These are phyloP conservation scores for Rhinogobio ventralis DNA, from an alignment of 2,797 vertebrate genomes.

Conservation along the genomic window DNA sequence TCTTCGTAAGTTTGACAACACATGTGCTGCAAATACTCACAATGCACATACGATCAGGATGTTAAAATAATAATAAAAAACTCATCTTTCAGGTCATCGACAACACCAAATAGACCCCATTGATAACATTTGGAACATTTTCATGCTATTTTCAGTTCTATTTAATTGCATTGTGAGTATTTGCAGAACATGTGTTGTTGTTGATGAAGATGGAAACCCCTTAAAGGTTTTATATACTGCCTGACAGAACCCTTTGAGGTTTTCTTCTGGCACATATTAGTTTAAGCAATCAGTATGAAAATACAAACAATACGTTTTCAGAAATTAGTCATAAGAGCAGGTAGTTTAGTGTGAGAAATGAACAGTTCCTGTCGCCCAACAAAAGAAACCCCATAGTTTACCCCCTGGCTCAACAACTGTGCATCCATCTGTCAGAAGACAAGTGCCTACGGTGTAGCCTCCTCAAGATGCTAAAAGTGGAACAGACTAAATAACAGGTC, in stretches of 20 bases:
- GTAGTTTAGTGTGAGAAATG: slow-evolving; percentile 19
- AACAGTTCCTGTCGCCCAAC: slow-evolving; percentile 37
- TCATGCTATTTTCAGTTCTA: no score
- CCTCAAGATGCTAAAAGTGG: slow-evolving; percentile 60
- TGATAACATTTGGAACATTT: no score
- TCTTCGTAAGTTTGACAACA: no score
- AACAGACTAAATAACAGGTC: slow-evolving; percentile 49
- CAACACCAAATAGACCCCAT: no score
- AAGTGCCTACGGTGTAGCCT: slow-evolving; percentile 67
- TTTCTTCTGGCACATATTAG: not conserved
- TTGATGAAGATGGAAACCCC: not conserved
- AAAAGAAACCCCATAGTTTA: slow-evolving; percentile 68
- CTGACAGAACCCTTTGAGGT: not conserved
- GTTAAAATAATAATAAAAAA: no score
- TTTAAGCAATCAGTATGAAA: not conserved
- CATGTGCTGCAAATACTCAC: not conserved
- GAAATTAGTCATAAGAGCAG: not conserved
- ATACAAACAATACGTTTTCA: not conserved
- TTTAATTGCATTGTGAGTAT: no score
- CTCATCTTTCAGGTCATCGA: no score
- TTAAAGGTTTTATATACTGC: not conserved
- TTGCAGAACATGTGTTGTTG: not conserved
- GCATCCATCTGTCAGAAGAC: slow-evolving; percentile 78
- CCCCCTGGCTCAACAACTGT: slow-evolving; percentile 75
- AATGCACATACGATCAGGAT: no score